Conservation (phyloP, 1,140 invertebrate species). For the Drosophila bocqueti region DNA sequence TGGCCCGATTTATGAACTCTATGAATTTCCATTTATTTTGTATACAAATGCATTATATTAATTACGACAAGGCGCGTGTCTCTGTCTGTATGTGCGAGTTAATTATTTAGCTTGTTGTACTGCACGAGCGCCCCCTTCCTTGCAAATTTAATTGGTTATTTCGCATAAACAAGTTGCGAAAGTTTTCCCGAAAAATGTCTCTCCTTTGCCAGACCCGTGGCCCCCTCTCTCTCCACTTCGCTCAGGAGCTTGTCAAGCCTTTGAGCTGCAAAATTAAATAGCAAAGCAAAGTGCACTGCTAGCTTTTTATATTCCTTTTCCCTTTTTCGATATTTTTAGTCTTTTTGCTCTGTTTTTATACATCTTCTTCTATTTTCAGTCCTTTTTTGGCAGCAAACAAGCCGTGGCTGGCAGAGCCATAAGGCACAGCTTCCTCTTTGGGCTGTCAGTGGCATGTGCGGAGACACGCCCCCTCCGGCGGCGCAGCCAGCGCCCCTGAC, state of each 20-base stretch:
- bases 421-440: constrained; percentile 65
- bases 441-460: constrained; percentile 75
- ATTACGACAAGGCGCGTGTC: constrained; percentile 18
- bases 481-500: neutral
- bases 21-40: constrained; percentile 12
- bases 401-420: constrained; percentile 70
- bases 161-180: constrained; percentile 65
- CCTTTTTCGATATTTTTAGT: constrained; percentile 37
- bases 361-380: constrained; percentile 5
- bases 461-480: constrained; percentile 31
- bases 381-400: constrained; percentile 74
- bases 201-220: constrained; percentile 10
- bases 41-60: constrained; percentile 21
- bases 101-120: constrained; percentile 28
- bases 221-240: constrained; percentile 3
- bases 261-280: constrained; percentile 81
- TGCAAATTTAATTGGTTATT: constrained; percentile 62
- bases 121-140: constrained; percentile 6
- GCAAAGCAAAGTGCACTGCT: constrained; percentile 76
- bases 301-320: constrained; percentile 49
- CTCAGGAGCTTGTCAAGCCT: constrained; percentile 68
- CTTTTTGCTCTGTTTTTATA: constrained; percentile 13
- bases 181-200: constrained; percentile 55
- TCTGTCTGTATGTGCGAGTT: neutral
- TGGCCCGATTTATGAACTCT: constrained; percentile 35